Evolutionary conservation across 1,140 invertebrate species (phyloP).

Genomic region (Ladona fulva): DNA sequence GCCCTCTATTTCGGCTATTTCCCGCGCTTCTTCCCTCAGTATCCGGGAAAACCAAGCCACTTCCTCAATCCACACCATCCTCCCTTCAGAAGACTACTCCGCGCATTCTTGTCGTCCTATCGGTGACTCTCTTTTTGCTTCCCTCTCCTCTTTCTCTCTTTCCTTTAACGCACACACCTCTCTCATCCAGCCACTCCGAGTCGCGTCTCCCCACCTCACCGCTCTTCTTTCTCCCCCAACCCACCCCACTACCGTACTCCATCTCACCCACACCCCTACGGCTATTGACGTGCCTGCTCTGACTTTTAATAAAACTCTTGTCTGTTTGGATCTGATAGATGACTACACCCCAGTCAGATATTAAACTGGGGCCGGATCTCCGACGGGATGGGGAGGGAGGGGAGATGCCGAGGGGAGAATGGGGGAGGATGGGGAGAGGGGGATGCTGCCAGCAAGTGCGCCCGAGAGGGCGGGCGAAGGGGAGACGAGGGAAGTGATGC

Average conservation of each 20-base stretch:
- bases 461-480: not conserved
- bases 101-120: not conserved
- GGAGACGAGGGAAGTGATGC: too few relatives aligned
- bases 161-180: not conserved
- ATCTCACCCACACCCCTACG: constrained; percentile 19
- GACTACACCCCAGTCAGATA: constrained; percentile 39
- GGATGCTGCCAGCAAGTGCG: not conserved
- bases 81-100: not conserved
- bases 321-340: constrained; percentile 41
- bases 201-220: not conserved
- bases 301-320: constrained; percentile 39
- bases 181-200: not conserved
- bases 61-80: not conserved
- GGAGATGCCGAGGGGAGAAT: not conserved
- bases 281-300: constrained; percentile 36
- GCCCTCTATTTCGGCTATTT: not conserved
- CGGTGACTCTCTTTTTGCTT: not conserved
- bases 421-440: not conserved
- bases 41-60: not conserved
- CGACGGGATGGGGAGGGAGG: not conserved
- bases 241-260: not conserved
- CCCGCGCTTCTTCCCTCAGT: not conserved
- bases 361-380: constrained; percentile 31
- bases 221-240: not conserved
- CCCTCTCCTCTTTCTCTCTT: not conserved